phyloP scores from a whole-genome alignment of 2,113 vertebrate species.

The Trachemys scripta region DNA sequence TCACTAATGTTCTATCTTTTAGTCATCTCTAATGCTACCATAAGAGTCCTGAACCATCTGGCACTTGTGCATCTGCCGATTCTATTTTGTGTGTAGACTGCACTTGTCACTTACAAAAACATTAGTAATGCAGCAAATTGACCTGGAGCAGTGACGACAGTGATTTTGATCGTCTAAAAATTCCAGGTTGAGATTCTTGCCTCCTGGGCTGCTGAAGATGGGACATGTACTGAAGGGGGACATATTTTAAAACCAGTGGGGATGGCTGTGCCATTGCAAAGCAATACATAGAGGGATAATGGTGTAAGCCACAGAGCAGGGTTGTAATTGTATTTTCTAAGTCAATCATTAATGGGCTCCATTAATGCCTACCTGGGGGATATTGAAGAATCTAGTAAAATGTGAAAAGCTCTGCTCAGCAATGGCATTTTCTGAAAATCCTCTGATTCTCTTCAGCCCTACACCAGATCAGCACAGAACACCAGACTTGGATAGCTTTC shows the following conservation, averaged over 20 bases:
- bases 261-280: not conserved
- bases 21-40: not conserved
- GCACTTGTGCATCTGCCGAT: not conserved
- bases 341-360: not conserved
- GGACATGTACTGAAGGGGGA: accelerated
- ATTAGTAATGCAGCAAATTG: not conserved
- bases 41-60: not conserved
- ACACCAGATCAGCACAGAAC: not conserved
- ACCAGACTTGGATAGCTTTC: not conserved
- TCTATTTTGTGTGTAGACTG: not conserved
- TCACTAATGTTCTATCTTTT: accelerated
- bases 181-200: not conserved
- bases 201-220: accelerated
- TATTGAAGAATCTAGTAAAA: not conserved
- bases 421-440: not conserved
- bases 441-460: not conserved
- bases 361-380: not conserved
- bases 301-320: not conserved
- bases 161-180: accelerated
- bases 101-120: not conserved
- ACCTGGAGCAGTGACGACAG: accelerated
- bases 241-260: not conserved
- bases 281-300: accelerated
- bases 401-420: not conserved
- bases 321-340: not conserved